These are phyloP conservation scores for Corythoichthys haematopterus DNA, from an alignment of 2,113 vertebrate species.

Conservation along the genomic window DNA sequence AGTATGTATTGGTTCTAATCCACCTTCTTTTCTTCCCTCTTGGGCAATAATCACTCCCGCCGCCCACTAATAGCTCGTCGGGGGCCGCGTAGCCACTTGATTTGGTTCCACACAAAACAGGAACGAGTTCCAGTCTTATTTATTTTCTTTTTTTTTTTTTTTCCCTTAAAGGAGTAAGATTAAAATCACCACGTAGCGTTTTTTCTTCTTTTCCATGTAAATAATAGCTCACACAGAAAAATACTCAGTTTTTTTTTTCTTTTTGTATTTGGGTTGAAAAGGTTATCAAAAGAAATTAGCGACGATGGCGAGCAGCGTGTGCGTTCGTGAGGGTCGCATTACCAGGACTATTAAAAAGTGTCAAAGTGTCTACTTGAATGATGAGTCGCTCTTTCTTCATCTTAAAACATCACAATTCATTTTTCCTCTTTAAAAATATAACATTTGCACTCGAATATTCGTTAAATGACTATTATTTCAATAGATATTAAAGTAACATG, in stretches of 20 bases:
- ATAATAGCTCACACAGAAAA: slow-evolving; percentile 73
- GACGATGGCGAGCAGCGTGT: slow-evolving; percentile 41
- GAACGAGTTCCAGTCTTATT: slow-evolving; percentile 71
- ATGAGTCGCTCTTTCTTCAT: not conserved
- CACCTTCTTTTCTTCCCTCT: slow-evolving; percentile 72
- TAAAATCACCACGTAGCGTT: slow-evolving; percentile 52
- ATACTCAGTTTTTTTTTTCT: slow-evolving; percentile 46
- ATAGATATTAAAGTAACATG: too few species aligned
- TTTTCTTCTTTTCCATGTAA: slow-evolving; percentile 71
- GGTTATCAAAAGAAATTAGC: slow-evolving; percentile 38
- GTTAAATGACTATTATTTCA: too few species aligned
- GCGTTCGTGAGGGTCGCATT: slow-evolving; percentile 60
- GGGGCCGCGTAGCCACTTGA: slow-evolving; percentile 51
- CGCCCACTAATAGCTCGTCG: slow-evolving; percentile 70
- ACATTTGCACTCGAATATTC: too few species aligned
- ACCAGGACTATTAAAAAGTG: slow-evolving; percentile 54
- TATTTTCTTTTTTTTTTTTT: slow-evolving; percentile 63
- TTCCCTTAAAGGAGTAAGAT: slow-evolving; percentile 30
- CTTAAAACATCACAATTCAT: not conserved
- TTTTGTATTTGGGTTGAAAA: slow-evolving; percentile 61
- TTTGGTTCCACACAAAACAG: slow-evolving; percentile 69
- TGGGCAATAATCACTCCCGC: slow-evolving; percentile 92
- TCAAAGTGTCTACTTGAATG: slow-evolving; percentile 42
- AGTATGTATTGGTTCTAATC: slow-evolving; percentile 78
- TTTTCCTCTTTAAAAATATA: too few species aligned